Conservation (phyloP, 2,888 invertebrate genomes). For the Rhagonycha fulva region DNA sequence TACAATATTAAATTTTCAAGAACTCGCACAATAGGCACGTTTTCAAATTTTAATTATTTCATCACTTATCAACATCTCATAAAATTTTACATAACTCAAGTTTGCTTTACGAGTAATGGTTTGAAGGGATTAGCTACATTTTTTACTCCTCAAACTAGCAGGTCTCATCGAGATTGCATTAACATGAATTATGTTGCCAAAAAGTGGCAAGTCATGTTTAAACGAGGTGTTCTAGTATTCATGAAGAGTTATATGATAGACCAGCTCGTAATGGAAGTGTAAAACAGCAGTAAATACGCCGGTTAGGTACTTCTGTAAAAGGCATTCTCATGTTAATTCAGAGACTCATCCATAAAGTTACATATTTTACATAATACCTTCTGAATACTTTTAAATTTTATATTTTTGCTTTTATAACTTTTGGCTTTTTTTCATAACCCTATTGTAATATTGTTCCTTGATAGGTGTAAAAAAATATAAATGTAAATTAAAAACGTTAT, state of each 20-base stretch:
- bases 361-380: constrained; percentile 20
- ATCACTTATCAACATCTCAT: not conserved
- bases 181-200: constrained; percentile 43
- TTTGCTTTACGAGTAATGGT: not conserved
- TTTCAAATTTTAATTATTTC: not conserved
- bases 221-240: constrained; percentile 48
- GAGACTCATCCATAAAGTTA: constrained; percentile 35
- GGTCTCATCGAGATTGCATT: constrained; percentile 9
- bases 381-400: not conserved
- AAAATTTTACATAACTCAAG: not conserved
- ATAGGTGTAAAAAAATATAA: not conserved
- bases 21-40: not conserved
- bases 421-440: not conserved
- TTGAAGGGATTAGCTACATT: not conserved
- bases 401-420: not conserved
- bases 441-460: not conserved
- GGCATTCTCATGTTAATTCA: constrained; percentile 49
- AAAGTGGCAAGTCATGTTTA: constrained; percentile 50
- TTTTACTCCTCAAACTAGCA: not conserved
- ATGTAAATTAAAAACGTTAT: not conserved
- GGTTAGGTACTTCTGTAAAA: constrained; percentile 43
- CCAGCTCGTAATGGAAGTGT: constrained; percentile 49
- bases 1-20: not conserved
- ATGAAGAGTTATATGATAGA: constrained; percentile 50
- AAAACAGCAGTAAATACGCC: constrained; percentile 50